These are phyloP conservation scores for Drosophila melanosoma DNA, from an alignment of 2,888 invertebrate genomes.

Conservation along the genomic window DNA sequence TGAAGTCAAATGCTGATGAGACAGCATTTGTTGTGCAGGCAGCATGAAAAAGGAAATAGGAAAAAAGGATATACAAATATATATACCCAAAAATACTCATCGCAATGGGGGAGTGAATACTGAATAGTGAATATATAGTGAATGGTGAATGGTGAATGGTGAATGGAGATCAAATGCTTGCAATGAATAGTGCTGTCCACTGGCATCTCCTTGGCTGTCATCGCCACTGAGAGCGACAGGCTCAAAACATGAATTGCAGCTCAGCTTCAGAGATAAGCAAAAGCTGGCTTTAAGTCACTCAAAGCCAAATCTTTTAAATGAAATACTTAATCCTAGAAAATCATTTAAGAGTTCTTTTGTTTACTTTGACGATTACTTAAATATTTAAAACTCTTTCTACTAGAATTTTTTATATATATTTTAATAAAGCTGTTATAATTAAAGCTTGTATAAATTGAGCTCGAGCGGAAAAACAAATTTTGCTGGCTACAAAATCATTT, in stretches of 20 bases:
- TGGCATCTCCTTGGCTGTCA: conserved; percentile 34
- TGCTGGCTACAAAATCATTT: too few species aligned
- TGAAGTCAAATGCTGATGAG: conserved; percentile 78
- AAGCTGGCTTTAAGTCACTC: background rate
- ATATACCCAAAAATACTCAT: conserved; percentile 1
- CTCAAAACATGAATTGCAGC: background rate
- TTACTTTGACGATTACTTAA: background rate
- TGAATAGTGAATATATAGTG: conserved; percentile 11
- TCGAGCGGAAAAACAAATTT: background rate
- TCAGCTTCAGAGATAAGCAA: background rate
- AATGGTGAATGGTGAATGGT: conserved; percentile 20
- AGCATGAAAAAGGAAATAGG: conserved; percentile 37
- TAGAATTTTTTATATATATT: background rate
- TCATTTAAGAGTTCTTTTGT: background rate
- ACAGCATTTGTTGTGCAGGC: conserved; percentile 75
- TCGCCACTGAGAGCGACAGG: background rate
- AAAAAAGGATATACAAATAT: conserved; percentile 32
- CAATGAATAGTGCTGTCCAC: conserved; percentile 41
- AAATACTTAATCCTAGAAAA: background rate
- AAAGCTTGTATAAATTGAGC: background rate
- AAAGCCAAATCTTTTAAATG: background rate
- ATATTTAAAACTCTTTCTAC: background rate
- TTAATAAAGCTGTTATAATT: background rate
- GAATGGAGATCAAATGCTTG: conserved; percentile 31
- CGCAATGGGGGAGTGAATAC: conserved; percentile 31